Base-by-base conservation (phyloP, 2,888 invertebrate species). In the Cerastis rubricosa region DNA sequence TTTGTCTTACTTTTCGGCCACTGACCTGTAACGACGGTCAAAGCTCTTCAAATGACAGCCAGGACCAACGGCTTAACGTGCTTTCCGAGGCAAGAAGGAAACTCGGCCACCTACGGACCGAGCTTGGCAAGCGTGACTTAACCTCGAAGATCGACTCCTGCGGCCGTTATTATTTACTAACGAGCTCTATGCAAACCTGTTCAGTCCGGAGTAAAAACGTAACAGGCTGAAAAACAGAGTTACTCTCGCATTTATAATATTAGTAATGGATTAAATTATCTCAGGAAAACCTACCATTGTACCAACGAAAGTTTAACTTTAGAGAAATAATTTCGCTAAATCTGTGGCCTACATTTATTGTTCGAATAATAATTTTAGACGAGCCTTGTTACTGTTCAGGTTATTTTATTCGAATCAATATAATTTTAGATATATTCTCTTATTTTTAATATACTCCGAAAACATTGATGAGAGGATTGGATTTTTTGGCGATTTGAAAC, bases 381-480 rank as follows among this genome's bases (percentile, higher is more conserved):
- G 43, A 74, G 57, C 43, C 57, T 57, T 72, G 47, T 35, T 69
- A 71, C 61, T 29, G 49, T 70, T 70, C 61, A 61, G 17, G 22
- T 63, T 73, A 80, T 67, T 81, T 73, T 67, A 45, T 73, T 80
- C 45, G 57, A 40, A 63, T 59, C 47, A 59, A 83, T 69, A 72
- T 71, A 59, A 71, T 80, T 79, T 74, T 74, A 40, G n/a, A n/a
- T 43, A 64, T n/a, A 64, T 43, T n/a, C 45, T 29, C n/a, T 67
- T 82, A 25, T 9, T 61, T 45, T 86, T 85, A 81, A 85, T 88
- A 89, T 91, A 90, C 84, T 88, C 88, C 65, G 65, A 81, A 79
- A 89, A 90, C 85, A 89, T 86, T 73, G 78, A 80, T 87, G 85
- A 88, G 89, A 89, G 89, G 90, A 87, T 88, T 90, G 74, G 67